Base-by-base conservation (phyloP, 2,888 invertebrate genomes). In the Drosophila limbata region DNA sequence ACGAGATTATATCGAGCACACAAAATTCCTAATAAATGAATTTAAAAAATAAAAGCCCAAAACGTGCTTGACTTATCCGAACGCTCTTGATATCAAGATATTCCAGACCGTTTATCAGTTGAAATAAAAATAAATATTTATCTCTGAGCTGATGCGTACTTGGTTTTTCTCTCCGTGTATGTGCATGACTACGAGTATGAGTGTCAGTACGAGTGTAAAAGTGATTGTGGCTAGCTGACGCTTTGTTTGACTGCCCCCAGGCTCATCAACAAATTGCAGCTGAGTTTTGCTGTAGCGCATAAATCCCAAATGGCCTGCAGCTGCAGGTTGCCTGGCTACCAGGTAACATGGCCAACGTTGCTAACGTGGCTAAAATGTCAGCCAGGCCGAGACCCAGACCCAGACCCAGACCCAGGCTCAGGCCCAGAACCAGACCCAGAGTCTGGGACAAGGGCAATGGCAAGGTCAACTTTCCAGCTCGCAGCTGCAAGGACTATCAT, bases 181-280 rank as follows among this genome's bases (percentile, higher is more conserved):
- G n/a, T 6, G 37, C n/a, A 11, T 37, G n/a, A n/a, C n/a, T n/a
- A 2, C 6, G n/a, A n/a, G n/a, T 6, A 6, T 37, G 33, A 31
- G 47, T 19, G 1, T 21, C 31, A 11, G 42, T 28, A 13, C 9
- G 69, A 35, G 21, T 31, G 56, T 25, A 42, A 52, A 47, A 44
- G 59, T 35, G 40, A 48, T 53, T 64, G 64, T 47, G 62, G 71
- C 64, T 47, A 59, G 70, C 57, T 62, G 60, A 17, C 28, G 52
- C 28, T 60, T 52, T 72, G 65, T 35, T 63, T 55, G 50, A 55
- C 57, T 72, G 67, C 53, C 75, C 75, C 21, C 59, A 25, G 77
- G 75, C 71, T 62, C 79, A 79, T 79, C 79, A 79, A 66, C 70
- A 68, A 77, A 77, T 71, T 77, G 79, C 79, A 75, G 42, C 75